Base-by-base conservation (phyloP, 2,888 invertebrate species). In the Catocala nupta region DNA sequence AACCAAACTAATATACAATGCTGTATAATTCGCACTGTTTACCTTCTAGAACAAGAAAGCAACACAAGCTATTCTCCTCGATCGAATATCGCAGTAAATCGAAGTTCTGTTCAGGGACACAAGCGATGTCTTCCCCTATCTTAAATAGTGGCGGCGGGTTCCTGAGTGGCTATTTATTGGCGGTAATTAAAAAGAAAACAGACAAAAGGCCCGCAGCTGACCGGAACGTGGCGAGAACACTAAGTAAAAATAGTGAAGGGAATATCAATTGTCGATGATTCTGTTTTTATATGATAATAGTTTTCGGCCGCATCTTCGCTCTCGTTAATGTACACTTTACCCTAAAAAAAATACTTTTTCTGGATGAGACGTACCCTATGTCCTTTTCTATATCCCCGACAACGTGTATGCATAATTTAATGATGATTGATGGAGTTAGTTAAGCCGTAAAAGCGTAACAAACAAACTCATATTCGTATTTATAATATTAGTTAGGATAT, bases 181-280 rank as follows among this genome's bases (percentile, higher is more conserved):
- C 80, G 84, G 90, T 92, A 92, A 91, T 92, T 92, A 91, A 91
- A 91, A 92, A 91, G 91, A 91, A 91, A 91, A 91, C 90, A 91
- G 90, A 90, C 90, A 88, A 90, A 85, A 88, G 81, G 86, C 86
- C 84, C 87, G 85, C 90, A 90, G 90, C 91, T 90, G 91, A 91
- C 88, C 87, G 80, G 75, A 78, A 90, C 91, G 91, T 91, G 91
- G 82, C 70, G 68, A 68, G 90, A 88, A 90, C 89, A 80, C 84
- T 84, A 87, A 90, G 78, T 67, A 60, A 73, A 63, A 65, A 54
- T 58, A 68, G 52, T 59, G 79, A 51, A 50, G 67, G 80, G 75
- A 68, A 62, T 50, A 51, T 62, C 51, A 36, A 51, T 45, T 59
- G 25, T 55, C 63, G 25, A 60, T 54, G 12, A n/a, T 55, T 49